Evolutionary conservation across 2,888 invertebrate genomes (phyloP).

Genomic region (Mimas tiliae): DNA sequence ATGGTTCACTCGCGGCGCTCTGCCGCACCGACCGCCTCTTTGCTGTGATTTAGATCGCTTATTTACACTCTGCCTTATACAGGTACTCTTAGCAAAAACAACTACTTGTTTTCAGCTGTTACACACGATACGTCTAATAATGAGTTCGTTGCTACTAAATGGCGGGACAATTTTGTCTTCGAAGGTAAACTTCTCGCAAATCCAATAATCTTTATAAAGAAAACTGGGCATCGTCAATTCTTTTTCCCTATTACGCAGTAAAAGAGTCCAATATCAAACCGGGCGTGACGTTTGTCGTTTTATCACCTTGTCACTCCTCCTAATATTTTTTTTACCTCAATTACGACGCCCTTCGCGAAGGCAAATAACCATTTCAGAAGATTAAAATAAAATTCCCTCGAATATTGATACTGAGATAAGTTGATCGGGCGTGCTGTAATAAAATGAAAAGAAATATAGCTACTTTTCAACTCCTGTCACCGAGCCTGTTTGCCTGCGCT

Average conservation of each 20-base stretch:
- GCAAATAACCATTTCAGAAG: constrained; percentile 72
- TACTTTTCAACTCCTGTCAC: constrained; percentile 7
- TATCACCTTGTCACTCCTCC: constrained; percentile 77
- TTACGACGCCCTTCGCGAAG: constrained; percentile 67
- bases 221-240: constrained; percentile 53
- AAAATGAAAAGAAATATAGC: constrained; percentile 29
- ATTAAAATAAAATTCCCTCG: constrained; percentile 70
- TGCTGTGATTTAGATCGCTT: constrained; percentile 33
- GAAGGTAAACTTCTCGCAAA: constrained; percentile 38
- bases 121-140: neutral
- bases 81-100: constrained; percentile 18
- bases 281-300: constrained; percentile 76
- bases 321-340: constrained; percentile 76
- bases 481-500: constrained; percentile 1
- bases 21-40: constrained; percentile 49
- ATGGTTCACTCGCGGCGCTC: constrained; percentile 46
- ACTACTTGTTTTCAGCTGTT: constrained; percentile 4
- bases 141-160: neutral
- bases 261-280: constrained; percentile 75
- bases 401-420: constrained; percentile 64
- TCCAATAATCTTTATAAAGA: constrained; percentile 60
- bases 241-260: constrained; percentile 68
- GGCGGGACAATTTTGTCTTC: constrained; percentile 35
- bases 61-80: constrained; percentile 25
- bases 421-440: constrained; percentile 35